These are phyloP conservation scores for Trochalopteron elliotii DNA, from an alignment of 2,113 vertebrate species.

Conservation along the genomic window DNA sequence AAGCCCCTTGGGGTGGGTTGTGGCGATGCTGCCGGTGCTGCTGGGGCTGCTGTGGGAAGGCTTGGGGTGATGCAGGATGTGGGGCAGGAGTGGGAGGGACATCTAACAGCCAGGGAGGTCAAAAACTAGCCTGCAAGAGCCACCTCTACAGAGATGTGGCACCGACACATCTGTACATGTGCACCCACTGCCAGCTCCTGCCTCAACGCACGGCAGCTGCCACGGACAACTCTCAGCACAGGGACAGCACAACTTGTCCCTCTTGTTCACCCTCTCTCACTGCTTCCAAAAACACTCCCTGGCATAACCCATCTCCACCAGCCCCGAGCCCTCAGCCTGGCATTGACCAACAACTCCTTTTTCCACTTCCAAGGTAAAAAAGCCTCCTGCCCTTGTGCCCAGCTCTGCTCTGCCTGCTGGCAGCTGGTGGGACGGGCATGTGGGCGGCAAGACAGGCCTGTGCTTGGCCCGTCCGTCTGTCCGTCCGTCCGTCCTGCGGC, in stretches of 20 bases:
- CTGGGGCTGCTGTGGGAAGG: neutral
- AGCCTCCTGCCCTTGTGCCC: neutral
- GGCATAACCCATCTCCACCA: fast-evolving
- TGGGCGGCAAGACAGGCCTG: neutral
- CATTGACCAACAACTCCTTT: neutral
- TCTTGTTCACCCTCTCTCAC: neutral
- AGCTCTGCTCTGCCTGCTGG: neutral
- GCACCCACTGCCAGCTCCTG: neutral
- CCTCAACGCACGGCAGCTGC: fast-evolving
- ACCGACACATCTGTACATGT: fast-evolving
- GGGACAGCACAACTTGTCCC: neutral
- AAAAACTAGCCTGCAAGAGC: neutral
- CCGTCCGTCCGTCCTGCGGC: constrained; percentile 1
- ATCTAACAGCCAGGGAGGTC: fast-evolving
- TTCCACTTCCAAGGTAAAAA: neutral
- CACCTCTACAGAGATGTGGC: neutral
- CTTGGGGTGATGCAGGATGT: neutral
- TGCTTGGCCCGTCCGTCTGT: neutral
- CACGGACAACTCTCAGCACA: neutral
- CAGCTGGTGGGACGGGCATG: neutral
- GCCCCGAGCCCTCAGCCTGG: neutral
- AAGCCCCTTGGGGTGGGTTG: neutral
- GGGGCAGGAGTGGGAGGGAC: neutral
- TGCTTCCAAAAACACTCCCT: neutral
- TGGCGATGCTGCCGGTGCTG: fast-evolving